Evolutionary conservation across 2,888 invertebrate genomes (phyloP), one percentile per base, ranked within the genome.

Genomic region (Allolobophora icterica): DNA sequence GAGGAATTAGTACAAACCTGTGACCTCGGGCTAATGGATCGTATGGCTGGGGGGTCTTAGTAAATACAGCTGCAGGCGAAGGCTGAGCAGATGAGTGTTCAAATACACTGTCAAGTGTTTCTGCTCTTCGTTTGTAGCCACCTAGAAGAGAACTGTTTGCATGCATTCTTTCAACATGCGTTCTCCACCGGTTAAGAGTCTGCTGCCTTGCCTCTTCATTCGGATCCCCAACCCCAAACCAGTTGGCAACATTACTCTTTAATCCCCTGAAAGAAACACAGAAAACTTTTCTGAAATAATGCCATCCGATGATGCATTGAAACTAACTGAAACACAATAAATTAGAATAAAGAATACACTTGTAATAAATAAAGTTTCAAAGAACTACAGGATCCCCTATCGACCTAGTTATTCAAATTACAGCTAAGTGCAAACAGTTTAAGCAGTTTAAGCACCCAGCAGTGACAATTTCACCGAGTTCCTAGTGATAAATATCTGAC

Each of bases 41-140:
- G 35, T 90, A 90, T 21, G 90, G 90, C 71, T 90, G 90, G 24
- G 90, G 52, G 15, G 90, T 90, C 11, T 71, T 45, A 13, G 52
- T 19, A 38, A 45, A 38, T 1, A 90, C 38, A 24, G 58, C n/a
- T n/a, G n/a, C 90, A 45, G 90, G 90, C 33, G 90, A 90, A 1
- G 90, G 52, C 34, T 45, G 45, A 45, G 71, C 90, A 71, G 71
- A 35, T 3, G 58, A 45, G 30, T 45, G 90, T 24, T 90, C 90
- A 90, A 90, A 90, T 33, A 90, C 90, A 52, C 90, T 90, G 40
- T 90, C 90, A 6, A 90, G 35, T 4, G 90, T 90, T 33, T 90
- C 90, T 24, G 38, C 87, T 87, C 87, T 34, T 38, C 38, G 34
- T 35, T 87, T 87, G 34, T 87, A 87, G 30, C 87, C 87, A 5